These are phyloP conservation scores for Paramormyrops kingsleyae DNA, from an alignment of 2,113 vertebrate species.

Conservation along the genomic window DNA sequence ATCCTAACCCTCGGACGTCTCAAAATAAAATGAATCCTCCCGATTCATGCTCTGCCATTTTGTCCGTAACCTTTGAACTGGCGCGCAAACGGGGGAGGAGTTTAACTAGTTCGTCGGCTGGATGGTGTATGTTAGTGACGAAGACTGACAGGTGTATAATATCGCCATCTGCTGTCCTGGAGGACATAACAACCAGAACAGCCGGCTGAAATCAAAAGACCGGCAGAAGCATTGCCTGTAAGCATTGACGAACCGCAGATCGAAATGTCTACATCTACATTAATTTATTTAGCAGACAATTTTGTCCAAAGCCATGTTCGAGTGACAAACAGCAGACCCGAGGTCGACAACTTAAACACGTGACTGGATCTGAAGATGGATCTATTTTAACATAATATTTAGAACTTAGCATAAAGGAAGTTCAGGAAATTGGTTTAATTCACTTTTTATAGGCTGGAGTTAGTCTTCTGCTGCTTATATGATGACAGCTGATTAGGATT, in stretches of 20 bases:
- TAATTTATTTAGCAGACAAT: not conserved
- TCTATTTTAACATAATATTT: not conserved
- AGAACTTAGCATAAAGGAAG: not conserved
- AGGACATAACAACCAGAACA: not conserved
- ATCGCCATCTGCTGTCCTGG: constrained; percentile 7
- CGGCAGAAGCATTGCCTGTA: not conserved
- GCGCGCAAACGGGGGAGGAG: constrained; percentile 32
- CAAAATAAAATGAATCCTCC: not conserved
- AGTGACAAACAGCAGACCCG: not conserved
- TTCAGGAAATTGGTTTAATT: not conserved
- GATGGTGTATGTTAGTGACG: not conserved
- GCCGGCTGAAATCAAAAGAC: not conserved
- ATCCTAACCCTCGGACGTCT: not conserved
- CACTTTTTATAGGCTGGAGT: not conserved
- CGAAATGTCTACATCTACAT: not conserved
- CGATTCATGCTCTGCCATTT: constrained; percentile 52
- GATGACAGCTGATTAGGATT: not conserved
- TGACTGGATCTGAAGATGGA: not conserved
- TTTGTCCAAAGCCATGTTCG: not conserved
- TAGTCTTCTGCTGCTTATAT: not conserved
- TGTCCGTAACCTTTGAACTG: constrained; percentile 57
- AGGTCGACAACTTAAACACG: not conserved
- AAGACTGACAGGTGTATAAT: not conserved
- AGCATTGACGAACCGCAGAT: not conserved
- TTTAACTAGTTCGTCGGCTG: not conserved